phyloP scores from a whole-genome alignment of 2,797 vertebrate species.

The Poecile montanus region DNA sequence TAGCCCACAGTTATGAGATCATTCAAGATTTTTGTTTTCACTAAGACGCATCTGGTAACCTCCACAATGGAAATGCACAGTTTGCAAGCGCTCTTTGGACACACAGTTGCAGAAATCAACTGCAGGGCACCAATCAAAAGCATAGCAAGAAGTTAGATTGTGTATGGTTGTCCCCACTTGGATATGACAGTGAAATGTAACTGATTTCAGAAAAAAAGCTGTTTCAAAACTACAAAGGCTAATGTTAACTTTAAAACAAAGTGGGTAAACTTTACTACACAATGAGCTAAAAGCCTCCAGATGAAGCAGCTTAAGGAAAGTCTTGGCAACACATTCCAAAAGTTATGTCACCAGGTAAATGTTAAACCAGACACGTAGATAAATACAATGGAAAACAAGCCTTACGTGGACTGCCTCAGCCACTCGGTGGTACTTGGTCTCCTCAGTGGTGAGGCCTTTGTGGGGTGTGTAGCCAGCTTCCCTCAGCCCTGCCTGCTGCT shows the following conservation, averaged over 20 bases:
- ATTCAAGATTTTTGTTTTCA: background rate
- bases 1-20: background rate
- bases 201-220: background rate
- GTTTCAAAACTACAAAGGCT: background rate
- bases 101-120: background rate
- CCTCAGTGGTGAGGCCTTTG: slow-evolving; percentile 92
- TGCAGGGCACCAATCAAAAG: background rate
- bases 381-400: background rate
- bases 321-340: background rate
- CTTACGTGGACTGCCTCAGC: slow-evolving; percentile 90
- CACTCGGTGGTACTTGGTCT: slow-evolving; percentile 87
- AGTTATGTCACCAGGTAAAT: background rate
- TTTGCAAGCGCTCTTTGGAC: background rate
- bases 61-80: background rate
- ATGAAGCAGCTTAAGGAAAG: background rate
- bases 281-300: background rate
- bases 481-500: slow-evolving; percentile 91
- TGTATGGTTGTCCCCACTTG: background rate
- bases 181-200: background rate
- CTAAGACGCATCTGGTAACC: background rate
- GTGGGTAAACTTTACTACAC: background rate
- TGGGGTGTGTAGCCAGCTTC: slow-evolving; percentile 90
- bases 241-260: background rate
- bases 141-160: background rate
- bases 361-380: background rate